phyloP scores from a whole-genome alignment of 2,113 vertebrate genomes.

The Osmerus eperlanus region DNA sequence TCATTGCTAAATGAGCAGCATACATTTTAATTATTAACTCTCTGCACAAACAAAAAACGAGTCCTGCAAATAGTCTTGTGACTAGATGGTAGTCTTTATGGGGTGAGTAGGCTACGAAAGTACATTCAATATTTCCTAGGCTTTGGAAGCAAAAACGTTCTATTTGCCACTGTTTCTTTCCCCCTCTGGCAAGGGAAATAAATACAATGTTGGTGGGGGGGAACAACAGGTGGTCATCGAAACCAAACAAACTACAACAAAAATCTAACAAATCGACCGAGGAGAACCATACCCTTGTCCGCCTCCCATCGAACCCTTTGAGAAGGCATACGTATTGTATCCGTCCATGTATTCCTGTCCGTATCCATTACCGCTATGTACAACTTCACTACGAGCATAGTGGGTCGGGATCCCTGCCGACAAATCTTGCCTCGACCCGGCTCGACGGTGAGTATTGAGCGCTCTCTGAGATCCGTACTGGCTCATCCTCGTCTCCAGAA shows the following conservation, averaged over 20 bases:
- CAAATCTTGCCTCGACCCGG: conserved; percentile 54
- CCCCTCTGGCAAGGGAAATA: too few species aligned
- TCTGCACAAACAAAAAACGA: background rate
- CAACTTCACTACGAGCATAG: conserved; percentile 54
- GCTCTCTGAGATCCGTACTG: conserved; percentile 52
- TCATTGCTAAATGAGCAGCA: background rate
- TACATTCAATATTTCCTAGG: too few species aligned
- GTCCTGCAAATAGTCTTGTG: background rate
- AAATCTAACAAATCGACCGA: too few species aligned
- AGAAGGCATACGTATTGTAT: conserved; percentile 24
- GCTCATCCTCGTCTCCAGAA: conserved; percentile 47
- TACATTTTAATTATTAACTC: background rate
- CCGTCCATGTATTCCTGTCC: conserved; percentile 47
- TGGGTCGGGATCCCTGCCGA: background rate
- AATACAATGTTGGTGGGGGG: too few species aligned
- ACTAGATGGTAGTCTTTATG: background rate
- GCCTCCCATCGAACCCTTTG: conserved; percentile 24
- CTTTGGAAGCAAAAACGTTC: too few species aligned
- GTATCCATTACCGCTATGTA: conserved; percentile 58
- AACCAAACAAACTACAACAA: too few species aligned
- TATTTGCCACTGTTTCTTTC: too few species aligned
- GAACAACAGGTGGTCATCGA: too few species aligned
- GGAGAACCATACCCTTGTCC: conserved; percentile 26
- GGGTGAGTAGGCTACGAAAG: too few species aligned
- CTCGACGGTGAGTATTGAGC: conserved; percentile 31